Percentiles rank a stretch among this genome's conserved stretches.
Conservation (phyloP, 2,888 invertebrate genomes). For the Epicampocera succincta region DNA sequence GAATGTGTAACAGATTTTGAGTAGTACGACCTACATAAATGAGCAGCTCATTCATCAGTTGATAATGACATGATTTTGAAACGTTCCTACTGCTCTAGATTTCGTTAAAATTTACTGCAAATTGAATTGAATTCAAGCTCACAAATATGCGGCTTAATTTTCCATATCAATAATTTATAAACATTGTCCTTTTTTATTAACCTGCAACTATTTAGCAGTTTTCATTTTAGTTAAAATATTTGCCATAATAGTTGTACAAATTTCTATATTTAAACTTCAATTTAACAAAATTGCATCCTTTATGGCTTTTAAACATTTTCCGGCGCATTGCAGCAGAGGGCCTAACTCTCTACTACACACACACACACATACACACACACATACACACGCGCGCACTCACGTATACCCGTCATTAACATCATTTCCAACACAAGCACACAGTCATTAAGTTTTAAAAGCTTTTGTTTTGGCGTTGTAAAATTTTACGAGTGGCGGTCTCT, state of each 20-base stretch:
- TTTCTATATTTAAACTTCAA: conserved; percentile 23
- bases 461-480: conserved; percentile 1
- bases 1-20: too few species aligned
- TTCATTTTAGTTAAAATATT: conserved; percentile 1
- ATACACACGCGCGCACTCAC: not conserved
- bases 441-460: conserved; percentile 22
- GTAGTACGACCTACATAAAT: too few species aligned
- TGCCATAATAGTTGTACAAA: not conserved
- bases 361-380: too few species aligned
- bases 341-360: conserved; percentile 13
- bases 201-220: not conserved
- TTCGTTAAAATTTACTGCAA: too few species aligned
- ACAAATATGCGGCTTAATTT: too few species aligned
- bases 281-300: conserved; percentile 44
- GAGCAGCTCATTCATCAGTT: too few species aligned
- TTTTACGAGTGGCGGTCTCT: not conserved
- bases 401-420: not conserved
- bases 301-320: conserved; percentile 54
- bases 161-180: not conserved
- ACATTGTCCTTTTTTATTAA: not conserved
- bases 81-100: too few species aligned
- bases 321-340: conserved; percentile 51
- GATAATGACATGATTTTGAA: too few species aligned
- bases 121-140: too few species aligned
- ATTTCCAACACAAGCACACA: conserved; percentile 20